These are phyloP conservation scores for Branchipolynoe longqiensis DNA, from an alignment of 2,888 invertebrate genomes.

Conservation along the genomic window DNA sequence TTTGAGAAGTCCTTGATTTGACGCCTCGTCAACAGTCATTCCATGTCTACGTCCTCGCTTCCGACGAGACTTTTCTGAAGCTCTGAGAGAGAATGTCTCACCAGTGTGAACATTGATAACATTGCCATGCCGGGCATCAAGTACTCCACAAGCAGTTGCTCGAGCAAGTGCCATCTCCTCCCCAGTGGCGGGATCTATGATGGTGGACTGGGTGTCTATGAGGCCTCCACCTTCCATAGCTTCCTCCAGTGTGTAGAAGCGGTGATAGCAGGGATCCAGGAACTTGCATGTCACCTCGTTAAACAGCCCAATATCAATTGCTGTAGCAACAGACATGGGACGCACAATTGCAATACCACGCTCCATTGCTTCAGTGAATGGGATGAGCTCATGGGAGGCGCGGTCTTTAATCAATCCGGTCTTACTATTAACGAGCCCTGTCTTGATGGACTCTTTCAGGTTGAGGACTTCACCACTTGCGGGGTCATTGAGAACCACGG, in stretches of 20 bases:
- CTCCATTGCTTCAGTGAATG: constrained; percentile 90
- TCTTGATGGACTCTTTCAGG: constrained; percentile 75
- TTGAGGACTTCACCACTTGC: constrained; percentile 67
- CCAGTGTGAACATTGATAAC: constrained; percentile 79
- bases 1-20: constrained; percentile 75
- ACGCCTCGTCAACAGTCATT: constrained; percentile 75
- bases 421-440: constrained; percentile 89
- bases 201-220: constrained; percentile 67
- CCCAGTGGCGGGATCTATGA: constrained; percentile 67
- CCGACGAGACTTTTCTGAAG: constrained; percentile 66
- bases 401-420: constrained; percentile 83
- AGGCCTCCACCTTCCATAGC: constrained; percentile 66
- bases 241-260: constrained; percentile 68
- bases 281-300: constrained; percentile 70
- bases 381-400: constrained; percentile 85
- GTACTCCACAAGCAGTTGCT: constrained; percentile 67
- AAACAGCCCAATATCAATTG: constrained; percentile 68
- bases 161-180: constrained; percentile 63
- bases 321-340: constrained; percentile 68
- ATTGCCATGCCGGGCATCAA: constrained; percentile 67
- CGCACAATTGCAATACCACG: constrained; percentile 66
- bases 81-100: constrained; percentile 82
- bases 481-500: constrained; percentile 67
- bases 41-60: constrained; percentile 4
- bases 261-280: constrained; percentile 67